phyloP scores from a whole-genome alignment of 2,888 invertebrate species.

The Augochlorella aurata region DNA sequence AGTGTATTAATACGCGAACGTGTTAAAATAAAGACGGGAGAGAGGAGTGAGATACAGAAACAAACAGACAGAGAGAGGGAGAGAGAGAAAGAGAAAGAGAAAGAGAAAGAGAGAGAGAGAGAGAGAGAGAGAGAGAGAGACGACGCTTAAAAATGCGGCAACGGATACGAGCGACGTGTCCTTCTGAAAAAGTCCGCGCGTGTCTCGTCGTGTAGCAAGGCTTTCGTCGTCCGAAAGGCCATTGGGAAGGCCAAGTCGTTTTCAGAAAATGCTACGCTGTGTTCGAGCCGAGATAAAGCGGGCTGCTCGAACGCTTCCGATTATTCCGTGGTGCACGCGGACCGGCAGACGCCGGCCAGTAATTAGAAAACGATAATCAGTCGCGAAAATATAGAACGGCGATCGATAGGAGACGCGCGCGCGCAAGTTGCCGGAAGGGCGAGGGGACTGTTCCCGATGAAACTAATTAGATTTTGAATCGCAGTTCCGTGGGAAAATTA shows the following conservation, averaged over 20 bases:
- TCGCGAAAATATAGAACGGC: slow-evolving; percentile 43
- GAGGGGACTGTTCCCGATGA: slow-evolving; percentile 15
- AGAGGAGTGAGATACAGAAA: neutral
- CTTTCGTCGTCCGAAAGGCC: slow-evolving; percentile 39
- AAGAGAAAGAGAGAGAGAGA: neutral
- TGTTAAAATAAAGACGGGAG: slow-evolving; percentile 10
- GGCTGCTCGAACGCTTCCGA: slow-evolving; percentile 10
- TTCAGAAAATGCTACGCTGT: too few relatives aligned
- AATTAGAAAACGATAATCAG: slow-evolving; percentile 56
- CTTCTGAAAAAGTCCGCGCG: slow-evolving; percentile 50
- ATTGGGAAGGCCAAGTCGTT: slow-evolving; percentile 42
- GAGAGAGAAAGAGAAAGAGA: neutral
- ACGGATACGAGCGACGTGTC: slow-evolving; percentile 36
- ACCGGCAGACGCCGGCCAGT: slow-evolving; percentile 20
- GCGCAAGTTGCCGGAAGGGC: neutral
- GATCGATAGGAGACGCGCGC: slow-evolving; percentile 37
- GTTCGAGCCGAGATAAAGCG: neutral
- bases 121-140: neutral
- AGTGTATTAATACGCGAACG: slow-evolving; percentile 11
- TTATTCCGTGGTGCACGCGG: slow-evolving; percentile 12
- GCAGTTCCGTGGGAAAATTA: slow-evolving; percentile 35
- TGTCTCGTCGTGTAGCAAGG: slow-evolving; percentile 38
- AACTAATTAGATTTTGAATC: slow-evolving; percentile 50
- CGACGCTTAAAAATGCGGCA: slow-evolving; percentile 28
- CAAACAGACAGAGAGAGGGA: neutral